Evolutionary conservation across 2,797 vertebrate species (phyloP).

Genomic region (Pogonophryne albipinna): DNA sequence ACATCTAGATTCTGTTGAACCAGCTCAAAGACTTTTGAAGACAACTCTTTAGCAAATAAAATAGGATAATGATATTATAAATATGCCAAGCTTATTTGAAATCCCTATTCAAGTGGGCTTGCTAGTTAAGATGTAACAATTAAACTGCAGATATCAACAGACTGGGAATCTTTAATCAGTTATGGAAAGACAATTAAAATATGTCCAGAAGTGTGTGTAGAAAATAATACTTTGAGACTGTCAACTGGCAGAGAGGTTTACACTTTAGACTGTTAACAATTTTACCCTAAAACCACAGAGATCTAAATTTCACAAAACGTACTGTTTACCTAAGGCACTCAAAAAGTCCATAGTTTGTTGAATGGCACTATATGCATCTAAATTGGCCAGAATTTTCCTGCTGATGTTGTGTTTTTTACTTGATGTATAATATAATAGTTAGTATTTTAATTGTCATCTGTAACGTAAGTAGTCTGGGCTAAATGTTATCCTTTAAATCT

Average conservation of each 20-base stretch:
- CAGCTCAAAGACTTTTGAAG: slow-evolving; percentile 8
- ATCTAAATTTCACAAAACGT: slow-evolving; percentile 46
- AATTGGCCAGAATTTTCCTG: slow-evolving; percentile 72
- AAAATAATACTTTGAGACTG: slow-evolving; percentile 36
- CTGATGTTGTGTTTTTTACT: slow-evolving; percentile 65
- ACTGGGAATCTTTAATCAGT: slow-evolving; percentile 6
- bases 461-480: slow-evolving; percentile 63
- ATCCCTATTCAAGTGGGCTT: not conserved
- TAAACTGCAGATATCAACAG: slow-evolving; percentile 1
- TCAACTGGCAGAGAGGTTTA: slow-evolving; percentile 67
- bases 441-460: slow-evolving; percentile 65
- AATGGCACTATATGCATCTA: slow-evolving; percentile 58
- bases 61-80: not conserved
- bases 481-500: slow-evolving; percentile 61
- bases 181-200: not conserved
- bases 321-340: slow-evolving; percentile 33
- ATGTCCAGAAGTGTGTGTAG: slow-evolving; percentile 2
- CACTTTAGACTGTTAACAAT: slow-evolving; percentile 77
- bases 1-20: slow-evolving; percentile 13
- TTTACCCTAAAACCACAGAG: slow-evolving; percentile 49
- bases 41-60: not conserved
- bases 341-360: slow-evolving; percentile 50
- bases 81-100: not conserved
- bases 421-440: slow-evolving; percentile 67
- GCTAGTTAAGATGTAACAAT: not conserved